Conservation (phyloP, 2,113 vertebrate genomes). For the Cynocephalus volans region DNA sequence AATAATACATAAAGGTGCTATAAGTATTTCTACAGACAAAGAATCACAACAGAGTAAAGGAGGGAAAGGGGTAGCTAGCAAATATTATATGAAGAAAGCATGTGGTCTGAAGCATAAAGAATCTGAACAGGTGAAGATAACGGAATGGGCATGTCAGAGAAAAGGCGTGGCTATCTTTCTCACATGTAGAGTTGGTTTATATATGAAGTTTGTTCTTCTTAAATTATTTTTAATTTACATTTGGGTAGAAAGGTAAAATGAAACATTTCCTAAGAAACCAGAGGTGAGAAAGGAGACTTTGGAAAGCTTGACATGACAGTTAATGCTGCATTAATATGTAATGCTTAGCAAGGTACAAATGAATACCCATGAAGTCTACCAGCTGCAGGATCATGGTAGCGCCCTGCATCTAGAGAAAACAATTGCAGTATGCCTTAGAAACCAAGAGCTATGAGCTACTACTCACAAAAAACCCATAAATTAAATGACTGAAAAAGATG, state of each 20-base stretch:
- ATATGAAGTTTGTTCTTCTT: not conserved
- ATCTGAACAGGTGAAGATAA: not conserved
- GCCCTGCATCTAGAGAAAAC: not conserved
- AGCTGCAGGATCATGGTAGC: not conserved
- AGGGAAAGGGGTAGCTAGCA: not conserved
- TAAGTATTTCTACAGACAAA: not conserved
- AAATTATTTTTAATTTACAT: not conserved
- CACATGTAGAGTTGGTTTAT: not conserved
- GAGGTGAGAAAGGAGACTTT: not conserved
- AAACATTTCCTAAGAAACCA: slow-evolving; percentile 15
- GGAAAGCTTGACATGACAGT: not conserved
- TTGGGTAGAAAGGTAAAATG: not conserved
- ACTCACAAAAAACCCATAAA: slow-evolving; percentile 45
- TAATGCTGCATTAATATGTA: not conserved
- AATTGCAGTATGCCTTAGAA: not conserved
- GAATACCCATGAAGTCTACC: not conserved
- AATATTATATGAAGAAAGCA: not conserved
- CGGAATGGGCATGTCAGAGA: not conserved
- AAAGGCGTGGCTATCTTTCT: not conserved
- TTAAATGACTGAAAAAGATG: slow-evolving; percentile 69
- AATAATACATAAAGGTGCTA: not conserved
- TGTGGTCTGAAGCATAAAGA: not conserved
- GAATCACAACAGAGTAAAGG: not conserved
- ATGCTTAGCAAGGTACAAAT: not conserved
- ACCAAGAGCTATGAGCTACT: not conserved